Conservation (phyloP, 2,113 vertebrate genomes). For the Grallaria varia region DNA sequence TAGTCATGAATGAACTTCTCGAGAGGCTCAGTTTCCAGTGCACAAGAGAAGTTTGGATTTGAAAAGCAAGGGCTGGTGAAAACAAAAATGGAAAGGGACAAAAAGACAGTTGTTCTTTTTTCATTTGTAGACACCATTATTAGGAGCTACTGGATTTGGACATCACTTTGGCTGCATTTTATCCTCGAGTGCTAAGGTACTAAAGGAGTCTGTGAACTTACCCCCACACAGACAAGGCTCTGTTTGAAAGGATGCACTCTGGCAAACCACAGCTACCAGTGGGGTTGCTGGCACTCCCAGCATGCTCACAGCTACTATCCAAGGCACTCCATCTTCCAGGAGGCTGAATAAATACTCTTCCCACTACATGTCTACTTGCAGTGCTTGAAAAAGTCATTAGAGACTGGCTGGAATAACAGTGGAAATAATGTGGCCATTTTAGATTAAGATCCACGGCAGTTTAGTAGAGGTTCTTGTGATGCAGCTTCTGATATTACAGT, state of each 20-base stretch:
- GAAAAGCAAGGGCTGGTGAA: neutral
- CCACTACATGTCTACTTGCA: neutral
- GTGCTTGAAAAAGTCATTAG: neutral
- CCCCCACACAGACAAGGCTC: accelerated
- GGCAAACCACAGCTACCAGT: neutral
- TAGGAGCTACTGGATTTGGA: neutral
- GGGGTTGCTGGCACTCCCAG: neutral
- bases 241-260: neutral
- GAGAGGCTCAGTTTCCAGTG: neutral
- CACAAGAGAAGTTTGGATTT: neutral
- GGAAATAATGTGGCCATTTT: neutral
- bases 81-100: neutral
- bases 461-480: neutral
- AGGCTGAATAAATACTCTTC: neutral
- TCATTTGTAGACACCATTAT: neutral
- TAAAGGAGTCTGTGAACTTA: neutral
- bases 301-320: neutral
- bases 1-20: neutral
- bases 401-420: neutral
- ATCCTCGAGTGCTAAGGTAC: neutral
- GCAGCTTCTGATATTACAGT: neutral
- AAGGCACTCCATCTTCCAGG: neutral
- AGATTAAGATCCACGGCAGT: neutral
- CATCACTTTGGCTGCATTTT: neutral
- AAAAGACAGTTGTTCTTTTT: neutral